These are phyloP conservation scores for Lomographa bimaculata DNA, from an alignment of 2,888 invertebrate genomes.

Conservation along the genomic window DNA sequence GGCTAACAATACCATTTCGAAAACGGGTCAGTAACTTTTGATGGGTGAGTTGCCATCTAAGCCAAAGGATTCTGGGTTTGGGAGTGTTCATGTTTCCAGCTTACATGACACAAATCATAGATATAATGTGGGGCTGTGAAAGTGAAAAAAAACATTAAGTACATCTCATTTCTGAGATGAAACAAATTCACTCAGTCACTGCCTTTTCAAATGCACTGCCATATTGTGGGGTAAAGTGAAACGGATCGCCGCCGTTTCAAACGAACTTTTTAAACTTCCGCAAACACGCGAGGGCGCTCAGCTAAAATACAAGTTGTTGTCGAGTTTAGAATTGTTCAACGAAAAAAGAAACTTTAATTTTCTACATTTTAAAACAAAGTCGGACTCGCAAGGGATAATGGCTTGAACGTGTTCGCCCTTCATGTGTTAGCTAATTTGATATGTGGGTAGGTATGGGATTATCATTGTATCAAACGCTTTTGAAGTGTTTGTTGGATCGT, in stretches of 20 bases:
- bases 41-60: too few species aligned
- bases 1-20: too few species aligned
- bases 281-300: constrained; percentile 75
- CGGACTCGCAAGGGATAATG: constrained; percentile 67
- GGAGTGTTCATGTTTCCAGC: too few species aligned
- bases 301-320: constrained; percentile 79
- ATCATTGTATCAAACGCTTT: constrained; percentile 27
- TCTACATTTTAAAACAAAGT: constrained; percentile 79
- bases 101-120: too few species aligned
- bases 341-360: constrained; percentile 80
- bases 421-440: constrained; percentile 29
- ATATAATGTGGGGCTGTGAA: too few species aligned
- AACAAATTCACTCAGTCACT: constrained; percentile 2
- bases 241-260: constrained; percentile 65
- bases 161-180: too few species aligned
- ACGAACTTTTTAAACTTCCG: constrained; percentile 77
- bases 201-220: constrained; percentile 28
- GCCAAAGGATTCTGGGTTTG: too few species aligned
- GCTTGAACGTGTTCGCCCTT: constrained; percentile 62
- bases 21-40: too few species aligned
- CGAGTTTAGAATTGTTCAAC: constrained; percentile 76
- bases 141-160: too few species aligned
- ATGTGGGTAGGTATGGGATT: constrained; percentile 30
- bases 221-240: constrained; percentile 61
- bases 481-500: constrained; percentile 14